Percentiles rank a stretch among this genome's conserved stretches.
Conservation (phyloP, 2,888 invertebrate species). For the Nipponacmea schrenckii region DNA sequence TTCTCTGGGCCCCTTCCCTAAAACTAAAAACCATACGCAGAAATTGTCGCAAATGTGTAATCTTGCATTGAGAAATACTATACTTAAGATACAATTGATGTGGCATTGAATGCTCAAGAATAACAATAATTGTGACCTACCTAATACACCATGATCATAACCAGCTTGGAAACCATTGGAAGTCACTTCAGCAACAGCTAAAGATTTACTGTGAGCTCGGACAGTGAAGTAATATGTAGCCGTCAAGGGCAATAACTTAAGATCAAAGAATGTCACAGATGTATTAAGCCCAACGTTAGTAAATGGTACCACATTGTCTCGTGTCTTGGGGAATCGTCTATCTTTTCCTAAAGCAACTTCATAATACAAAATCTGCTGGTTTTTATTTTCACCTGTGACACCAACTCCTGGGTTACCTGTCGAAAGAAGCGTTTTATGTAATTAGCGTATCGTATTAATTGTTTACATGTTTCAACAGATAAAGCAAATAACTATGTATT, state of each 20-base stretch:
- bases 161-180: slow-evolving; percentile 49
- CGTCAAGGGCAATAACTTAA: slow-evolving; percentile 32
- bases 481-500: not conserved
- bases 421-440: not conserved
- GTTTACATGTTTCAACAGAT: not conserved
- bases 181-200: slow-evolving; percentile 37
- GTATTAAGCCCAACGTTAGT: slow-evolving; percentile 43
- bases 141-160: slow-evolving; percentile 36
- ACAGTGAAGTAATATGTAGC: slow-evolving; percentile 50
- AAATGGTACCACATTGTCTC: slow-evolving; percentile 46
- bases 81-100: no score
- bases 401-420: slow-evolving; percentile 37
- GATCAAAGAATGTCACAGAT: slow-evolving; percentile 39
- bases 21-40: no score
- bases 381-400: slow-evolving; percentile 21
- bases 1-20: no score
- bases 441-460: not conserved
- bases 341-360: slow-evolving; percentile 50
- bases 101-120: no score
- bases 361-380: slow-evolving; percentile 42
- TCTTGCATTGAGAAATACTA: no score
- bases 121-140: slow-evolving; percentile 16
- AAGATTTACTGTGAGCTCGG: slow-evolving; percentile 38
- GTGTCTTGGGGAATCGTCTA: slow-evolving; percentile 41
- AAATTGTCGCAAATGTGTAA: no score